Percentiles rank a stretch among this genome's conserved stretches.
phyloP scores from a whole-genome alignment of 2,888 invertebrate species.

The Drosophila nr. perissopoda region DNA sequence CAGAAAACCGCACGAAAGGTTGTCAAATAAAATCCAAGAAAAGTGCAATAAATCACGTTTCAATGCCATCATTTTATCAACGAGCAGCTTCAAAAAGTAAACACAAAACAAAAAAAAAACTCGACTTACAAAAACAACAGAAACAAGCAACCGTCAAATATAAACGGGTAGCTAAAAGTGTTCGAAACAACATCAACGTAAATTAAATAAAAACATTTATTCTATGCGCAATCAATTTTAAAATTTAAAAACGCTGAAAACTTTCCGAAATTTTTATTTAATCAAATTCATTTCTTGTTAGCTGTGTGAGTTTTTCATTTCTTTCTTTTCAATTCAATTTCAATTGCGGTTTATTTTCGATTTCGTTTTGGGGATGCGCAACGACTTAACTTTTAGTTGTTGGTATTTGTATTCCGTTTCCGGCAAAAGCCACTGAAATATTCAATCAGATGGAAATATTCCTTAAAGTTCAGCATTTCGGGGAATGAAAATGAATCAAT shows the following conservation, averaged over 20 bases:
- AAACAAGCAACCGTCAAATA: not conserved
- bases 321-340: conserved; percentile 27
- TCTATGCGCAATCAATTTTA: conserved; percentile 9
- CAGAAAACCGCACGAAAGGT: conserved; percentile 61
- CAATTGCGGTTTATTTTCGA: conserved; percentile 55
- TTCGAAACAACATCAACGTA: conserved; percentile 9
- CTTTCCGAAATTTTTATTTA: conserved; percentile 16
- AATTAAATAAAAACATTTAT: conserved; percentile 45
- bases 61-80: conserved; percentile 62
- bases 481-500: conserved; percentile 57
- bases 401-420: conserved; percentile 16
- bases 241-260: conserved; percentile 22
- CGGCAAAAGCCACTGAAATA: conserved; percentile 23
- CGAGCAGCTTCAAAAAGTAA: conserved; percentile 38
- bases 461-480: conserved; percentile 38
- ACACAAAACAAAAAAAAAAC: conserved; percentile 5
- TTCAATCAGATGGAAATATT: conserved; percentile 48
- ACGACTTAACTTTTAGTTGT: conserved; percentile 32
- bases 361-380: conserved; percentile 26
- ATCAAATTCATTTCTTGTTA: conserved; percentile 34
- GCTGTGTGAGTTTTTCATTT: conserved; percentile 28
- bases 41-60: conserved; percentile 79
- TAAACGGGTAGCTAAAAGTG: not conserved
- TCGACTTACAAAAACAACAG: conserved; percentile 5
- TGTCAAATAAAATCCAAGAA: conserved; percentile 77